Base-by-base conservation (phyloP, 2,797 vertebrate genomes). In the Lacerta agilis region DNA sequence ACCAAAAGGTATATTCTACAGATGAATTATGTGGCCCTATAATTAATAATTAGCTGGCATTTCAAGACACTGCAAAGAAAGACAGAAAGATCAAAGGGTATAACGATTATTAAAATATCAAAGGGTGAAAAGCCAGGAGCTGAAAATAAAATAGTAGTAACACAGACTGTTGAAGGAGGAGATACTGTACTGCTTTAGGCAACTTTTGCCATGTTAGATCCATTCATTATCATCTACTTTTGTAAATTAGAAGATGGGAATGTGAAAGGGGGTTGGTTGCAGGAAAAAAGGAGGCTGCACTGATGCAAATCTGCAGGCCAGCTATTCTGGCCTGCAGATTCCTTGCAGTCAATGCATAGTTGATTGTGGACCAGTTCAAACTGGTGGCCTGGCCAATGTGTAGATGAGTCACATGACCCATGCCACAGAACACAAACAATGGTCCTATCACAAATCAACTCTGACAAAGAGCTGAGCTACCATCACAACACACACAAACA, bases 141-240 rank as follows among this genome's bases (percentile, higher is more conserved):
- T 61, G 5, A 20, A 61, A 93, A 92, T 86, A 87, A 92, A 94
- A 81, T n/a, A 83, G n/a, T 85, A 87, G 80, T 38, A 80, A 94
- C 85, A 58, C 71, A 91, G 93, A 87, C 76, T 90, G 87, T 83
- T 93, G 82, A 92, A 91, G 90, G 58, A 92, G 90, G 80, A 92
- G 83, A 92, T 94, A 95, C 88, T 95, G 94, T 95, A 84, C 90
- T 93, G 92, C 95, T 93, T 94, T 89, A 94, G 76, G 90, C 90
- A 81, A 85, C 90, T 90, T 78, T 79, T 87, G 83, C 88, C 89
- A 77, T 25, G 69, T 76, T 88, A 84, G 91, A 83, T 91, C 76
- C 64, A 41, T 72, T 95, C 58, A 76, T 88, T 88, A 82, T 85
- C 90, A 91, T 11, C 87, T 92, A 87, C 72, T 93, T 93, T 90